Evolutionary conservation across 1,140 invertebrate genomes (phyloP), one percentile per base, ranked within the genome.

Genomic region (Bactericera cockerelli): DNA sequence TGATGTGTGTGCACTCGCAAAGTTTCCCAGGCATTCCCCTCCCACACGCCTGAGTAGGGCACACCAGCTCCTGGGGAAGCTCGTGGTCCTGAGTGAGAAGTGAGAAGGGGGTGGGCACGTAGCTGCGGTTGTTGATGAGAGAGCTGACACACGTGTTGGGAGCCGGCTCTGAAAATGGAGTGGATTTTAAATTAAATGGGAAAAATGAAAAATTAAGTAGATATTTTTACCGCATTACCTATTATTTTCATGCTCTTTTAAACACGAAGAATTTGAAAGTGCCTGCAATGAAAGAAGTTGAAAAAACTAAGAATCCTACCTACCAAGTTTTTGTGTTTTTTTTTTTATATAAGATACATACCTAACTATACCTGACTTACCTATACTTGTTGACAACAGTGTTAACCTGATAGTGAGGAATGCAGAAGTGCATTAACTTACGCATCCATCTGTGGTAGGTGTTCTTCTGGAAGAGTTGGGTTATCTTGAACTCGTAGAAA

Each of bases 391-490:
- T n/a, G n/a, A n/a, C n/a, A 36, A 36, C 33, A 11, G 10, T 11
- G 33, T 36, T 16, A 36, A 36, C 10, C 33, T 36, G 33, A 36
- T 36, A 16, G 33, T 16, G 33, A 36, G 10, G 33, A 16, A 11
- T 36, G 10, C 10, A 36, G 16, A 36, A n/a, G n/a, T n/a, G n/a
- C n/a, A n/a, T n/a, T n/a, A n/a, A 58, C 62, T 49, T 53, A 62
- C 61, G 39, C 10, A 62, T 49, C 39, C 26, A 62, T 26, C 55
- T 26, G 26, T 55, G 24, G 36, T 62, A 63, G 25, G 38, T 59
- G 19, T 55, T 36, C 11, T 6, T 4, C 22, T 49, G 22, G 31
- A 62, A 63, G 11, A 62, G 25, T 26, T 63, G 55, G 24, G 28
- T 13, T 2, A 25, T 3, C 2, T 21, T 38, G 28, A 2, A 62